A percentile compares a stretch with the other conserved stretches of the same genome.
Conservation (phyloP, 2,888 invertebrate species). For the Drymonia ruficornis region DNA sequence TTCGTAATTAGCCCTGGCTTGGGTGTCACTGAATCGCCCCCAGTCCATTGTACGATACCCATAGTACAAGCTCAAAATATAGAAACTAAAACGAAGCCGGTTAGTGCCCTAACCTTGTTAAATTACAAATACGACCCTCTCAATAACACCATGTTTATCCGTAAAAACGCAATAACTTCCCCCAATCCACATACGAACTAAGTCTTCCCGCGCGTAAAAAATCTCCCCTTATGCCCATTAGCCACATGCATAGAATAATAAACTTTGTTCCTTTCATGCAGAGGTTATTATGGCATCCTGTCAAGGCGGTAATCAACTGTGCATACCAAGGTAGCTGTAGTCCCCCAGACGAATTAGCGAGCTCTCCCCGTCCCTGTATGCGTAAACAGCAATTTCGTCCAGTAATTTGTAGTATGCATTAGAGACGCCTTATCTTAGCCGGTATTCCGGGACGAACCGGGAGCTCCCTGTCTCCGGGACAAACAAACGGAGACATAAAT, state of each 20-base stretch:
- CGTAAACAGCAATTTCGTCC: slow-evolving; percentile 63
- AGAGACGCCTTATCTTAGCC: slow-evolving; percentile 69
- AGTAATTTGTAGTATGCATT: slow-evolving; percentile 75
- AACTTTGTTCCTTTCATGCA: slow-evolving; percentile 29
- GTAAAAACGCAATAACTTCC: not conserved
- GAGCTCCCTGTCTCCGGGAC: slow-evolving; percentile 69
- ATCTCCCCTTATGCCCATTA: slow-evolving; percentile 29
- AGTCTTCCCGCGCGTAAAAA: slow-evolving; percentile 38
- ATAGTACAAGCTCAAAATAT: no score
- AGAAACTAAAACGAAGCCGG: no score
- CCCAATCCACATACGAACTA: slow-evolving; percentile 22
- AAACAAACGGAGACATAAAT: slow-evolving; percentile 82
- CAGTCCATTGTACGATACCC: no score
- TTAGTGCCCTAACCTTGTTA: no score
- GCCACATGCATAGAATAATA: slow-evolving; percentile 19
- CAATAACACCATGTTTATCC: not conserved
- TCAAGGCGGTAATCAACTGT: slow-evolving; percentile 34
- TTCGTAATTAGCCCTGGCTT: no score
- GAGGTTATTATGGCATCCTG: slow-evolving; percentile 30
- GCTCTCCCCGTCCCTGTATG: slow-evolving; percentile 44
- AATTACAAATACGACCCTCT: no score
- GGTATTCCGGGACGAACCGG: slow-evolving; percentile 66
- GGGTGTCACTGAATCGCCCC: no score
- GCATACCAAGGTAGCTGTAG: slow-evolving; percentile 34
- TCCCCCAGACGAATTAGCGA: slow-evolving; percentile 44